A percentile compares a stretch with the other conserved stretches of the same genome.
phyloP scores from a whole-genome alignment of 2,888 invertebrate genomes.

The Ypsolopha sequella region DNA sequence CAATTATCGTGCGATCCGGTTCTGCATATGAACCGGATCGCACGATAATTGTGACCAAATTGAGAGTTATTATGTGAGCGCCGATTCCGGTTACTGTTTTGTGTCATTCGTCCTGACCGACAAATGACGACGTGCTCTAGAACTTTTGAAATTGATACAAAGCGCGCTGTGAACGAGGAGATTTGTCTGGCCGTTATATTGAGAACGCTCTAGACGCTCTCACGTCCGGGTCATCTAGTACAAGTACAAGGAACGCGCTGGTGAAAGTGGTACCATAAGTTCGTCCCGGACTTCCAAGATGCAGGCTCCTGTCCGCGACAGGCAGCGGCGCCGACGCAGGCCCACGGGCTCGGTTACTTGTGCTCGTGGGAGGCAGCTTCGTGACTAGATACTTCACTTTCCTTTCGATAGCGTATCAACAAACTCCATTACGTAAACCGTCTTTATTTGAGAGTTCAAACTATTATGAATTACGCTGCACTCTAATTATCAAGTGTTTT shows the following conservation, averaged over 20 bases:
- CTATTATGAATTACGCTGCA: background rate
- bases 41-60: background rate
- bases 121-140: background rate
- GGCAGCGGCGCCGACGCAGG: background rate
- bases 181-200: too few species aligned
- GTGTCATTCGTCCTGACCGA: conserved; percentile 1
- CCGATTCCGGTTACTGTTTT: conserved; percentile 10
- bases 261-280: conserved; percentile 7
- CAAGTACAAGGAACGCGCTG: background rate
- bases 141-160: background rate
- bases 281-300: conserved; percentile 6
- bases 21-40: background rate
- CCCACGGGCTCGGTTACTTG: background rate
- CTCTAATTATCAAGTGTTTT: background rate
- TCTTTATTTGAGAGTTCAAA: conserved; percentile 9
- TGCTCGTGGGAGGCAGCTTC: conserved; percentile 6
- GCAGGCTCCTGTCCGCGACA: background rate
- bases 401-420: conserved; percentile 29
- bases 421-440: conserved; percentile 27
- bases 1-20: background rate
- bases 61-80: background rate
- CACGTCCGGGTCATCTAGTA: conserved; percentile 1
- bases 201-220: background rate
- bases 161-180: too few species aligned
- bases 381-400: conserved; percentile 23